Conservation (phyloP, 2,888 invertebrate genomes). For the Meandrusa payeni region DNA sequence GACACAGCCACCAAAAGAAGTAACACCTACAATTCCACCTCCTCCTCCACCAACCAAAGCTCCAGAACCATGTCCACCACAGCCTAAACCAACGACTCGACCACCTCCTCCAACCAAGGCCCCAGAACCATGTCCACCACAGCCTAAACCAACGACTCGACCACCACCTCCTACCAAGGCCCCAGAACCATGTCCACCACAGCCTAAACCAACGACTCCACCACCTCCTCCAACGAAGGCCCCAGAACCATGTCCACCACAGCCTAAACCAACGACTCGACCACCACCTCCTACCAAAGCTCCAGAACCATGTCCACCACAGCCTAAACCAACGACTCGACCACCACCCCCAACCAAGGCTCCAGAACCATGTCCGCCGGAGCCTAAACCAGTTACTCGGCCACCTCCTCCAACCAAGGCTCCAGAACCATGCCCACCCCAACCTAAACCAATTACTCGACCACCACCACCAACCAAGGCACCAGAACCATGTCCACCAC, state of each 20-base stretch:
- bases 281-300: neutral
- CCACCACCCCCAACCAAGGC: neutral
- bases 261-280: neutral
- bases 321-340: neutral
- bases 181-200: slow-evolving; percentile 2
- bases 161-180: neutral
- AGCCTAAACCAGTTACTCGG: too few species aligned
- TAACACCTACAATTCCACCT: neutral
- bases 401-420: too few species aligned
- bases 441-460: neutral
- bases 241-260: neutral
- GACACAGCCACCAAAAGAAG: too few species aligned
- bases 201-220: neutral
- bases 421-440: too few species aligned
- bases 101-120: neutral
- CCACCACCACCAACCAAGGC: neutral
- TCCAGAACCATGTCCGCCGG: too few species aligned
- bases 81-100: too few species aligned
- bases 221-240: neutral
- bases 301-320: neutral
- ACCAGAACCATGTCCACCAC: neutral
- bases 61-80: neutral
- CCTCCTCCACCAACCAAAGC: neutral
- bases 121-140: neutral
- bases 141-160: neutral